Evolutionary conservation across 2,888 invertebrate genomes (phyloP), one percentile per base, ranked within the genome.

Genomic region (Glaucopsyche alexis): DNA sequence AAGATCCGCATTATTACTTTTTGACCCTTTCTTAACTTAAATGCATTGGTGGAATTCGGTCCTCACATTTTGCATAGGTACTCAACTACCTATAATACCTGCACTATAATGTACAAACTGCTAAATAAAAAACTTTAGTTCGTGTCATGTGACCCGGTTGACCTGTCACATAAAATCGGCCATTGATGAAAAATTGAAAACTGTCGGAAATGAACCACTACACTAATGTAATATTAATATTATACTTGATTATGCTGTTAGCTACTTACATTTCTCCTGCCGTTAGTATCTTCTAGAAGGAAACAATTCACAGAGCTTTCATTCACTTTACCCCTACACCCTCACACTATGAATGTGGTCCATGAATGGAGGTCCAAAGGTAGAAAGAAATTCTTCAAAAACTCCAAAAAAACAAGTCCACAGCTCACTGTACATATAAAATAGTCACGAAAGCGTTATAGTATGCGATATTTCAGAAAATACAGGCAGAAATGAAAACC

Each of bases 301-400:
- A 9, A 60, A 29, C 60, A 8, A 29, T 60, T 84, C 86, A 86
- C 84, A 77, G 74, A 74, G 78, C 79, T 77, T 80, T 76, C 72
- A 60, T 38, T 79, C 83, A 83, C 81, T 84, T 82, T 80, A 77
- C 83, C 80, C 81, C 84, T 82, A 84, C 86, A 85, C 94, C 92
- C 86, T 77, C 81, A 84, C 81, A 80, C 87, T 90, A 85, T 88
- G 89, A 89, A 87, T 85, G 85, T 85, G 82, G 81, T 86, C 90
- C 88, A 90, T 91, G 90, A 91, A 91, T 91, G 91, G 84, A 82
- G 13, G 13, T 60, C 60, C 60, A 14, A 7, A 14, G 14, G 29
- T 38, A 19, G 13, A 13, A 7, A 7, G 83, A 84, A 85, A 82
- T 83, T 78, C 83, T 83, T 6, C 60, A 60, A 60, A 60, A 60